These are phyloP conservation scores for Empidonax traillii DNA, from an alignment of 2,113 vertebrate species.

Conservation along the genomic window DNA sequence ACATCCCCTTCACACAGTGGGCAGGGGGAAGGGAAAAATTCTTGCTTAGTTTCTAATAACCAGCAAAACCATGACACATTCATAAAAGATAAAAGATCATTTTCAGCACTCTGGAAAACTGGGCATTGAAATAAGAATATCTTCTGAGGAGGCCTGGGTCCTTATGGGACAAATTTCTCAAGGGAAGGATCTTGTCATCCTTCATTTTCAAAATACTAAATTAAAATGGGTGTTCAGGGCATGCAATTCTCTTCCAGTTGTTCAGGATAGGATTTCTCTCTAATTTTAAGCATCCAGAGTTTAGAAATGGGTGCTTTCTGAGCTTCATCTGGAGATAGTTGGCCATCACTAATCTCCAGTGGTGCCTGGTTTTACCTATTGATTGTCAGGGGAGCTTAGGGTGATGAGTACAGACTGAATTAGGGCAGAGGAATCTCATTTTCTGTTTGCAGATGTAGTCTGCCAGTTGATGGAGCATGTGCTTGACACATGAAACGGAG, in stretches of 20 bases:
- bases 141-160: background rate
- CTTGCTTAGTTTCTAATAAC: too few relatives aligned
- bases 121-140: background rate
- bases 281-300: background rate
- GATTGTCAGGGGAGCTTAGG: background rate
- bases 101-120: background rate
- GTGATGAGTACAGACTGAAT: background rate
- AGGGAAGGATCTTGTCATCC: background rate
- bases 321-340: background rate
- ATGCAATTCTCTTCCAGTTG: background rate
- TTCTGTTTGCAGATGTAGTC: background rate
- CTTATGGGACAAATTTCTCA: background rate
- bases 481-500: background rate
- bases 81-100: background rate
- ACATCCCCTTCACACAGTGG: too few relatives aligned
- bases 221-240: background rate
- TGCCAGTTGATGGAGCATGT: background rate
- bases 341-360: background rate
- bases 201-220: background rate
- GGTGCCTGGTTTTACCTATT: background rate
- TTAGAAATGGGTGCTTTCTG: background rate
- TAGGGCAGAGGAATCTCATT: background rate
- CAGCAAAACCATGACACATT: too few relatives aligned
- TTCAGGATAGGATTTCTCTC: background rate
- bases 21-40: too few relatives aligned